These are phyloP conservation scores for Xylocopa sonorina DNA, from an alignment of 1,140 invertebrate species.

Conservation along the genomic window DNA sequence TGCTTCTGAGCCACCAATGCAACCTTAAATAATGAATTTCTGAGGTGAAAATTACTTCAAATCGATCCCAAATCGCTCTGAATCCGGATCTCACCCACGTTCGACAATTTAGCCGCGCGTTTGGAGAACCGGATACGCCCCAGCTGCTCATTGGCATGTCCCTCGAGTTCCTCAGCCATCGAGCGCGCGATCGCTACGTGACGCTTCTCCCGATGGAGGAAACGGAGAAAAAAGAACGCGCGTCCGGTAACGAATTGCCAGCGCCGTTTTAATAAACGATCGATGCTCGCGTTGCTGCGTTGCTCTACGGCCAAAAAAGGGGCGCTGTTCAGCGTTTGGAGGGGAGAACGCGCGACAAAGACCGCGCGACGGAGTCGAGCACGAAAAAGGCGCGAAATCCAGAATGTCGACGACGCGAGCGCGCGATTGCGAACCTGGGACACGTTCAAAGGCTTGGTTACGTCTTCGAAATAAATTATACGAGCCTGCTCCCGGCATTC, in stretches of 20 bases:
- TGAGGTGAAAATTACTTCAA: too few species aligned
- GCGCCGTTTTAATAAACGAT: constrained; percentile 63
- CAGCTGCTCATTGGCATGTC: constrained; percentile 62
- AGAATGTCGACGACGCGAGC: constrained; percentile 63
- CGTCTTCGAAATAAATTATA: constrained; percentile 75
- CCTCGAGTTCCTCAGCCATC: constrained; percentile 56
- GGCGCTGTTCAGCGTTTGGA: too few species aligned
- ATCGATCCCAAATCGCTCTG: too few species aligned
- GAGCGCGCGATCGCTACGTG: constrained; percentile 63
- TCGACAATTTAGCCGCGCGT: too few species aligned
- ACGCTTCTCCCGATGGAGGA: constrained; percentile 64
- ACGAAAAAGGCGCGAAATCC: constrained; percentile 77
- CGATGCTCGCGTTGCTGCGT: not conserved
- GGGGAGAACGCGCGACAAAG: too few species aligned
- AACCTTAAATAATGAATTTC: too few species aligned
- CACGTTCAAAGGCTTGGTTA: constrained; percentile 68
- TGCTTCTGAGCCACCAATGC: too few species aligned
- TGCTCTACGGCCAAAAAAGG: constrained; percentile 62
- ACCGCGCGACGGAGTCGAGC: too few species aligned
- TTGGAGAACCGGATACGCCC: constrained; percentile 38
- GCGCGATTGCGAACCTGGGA: constrained; percentile 68
- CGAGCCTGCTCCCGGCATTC: constrained; percentile 60
- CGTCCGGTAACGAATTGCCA: constrained; percentile 62
- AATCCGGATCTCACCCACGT: too few species aligned
- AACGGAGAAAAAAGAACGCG: constrained; percentile 67